Conservation (phyloP, 2,797 vertebrate genomes). For the Saxicola maurus region DNA sequence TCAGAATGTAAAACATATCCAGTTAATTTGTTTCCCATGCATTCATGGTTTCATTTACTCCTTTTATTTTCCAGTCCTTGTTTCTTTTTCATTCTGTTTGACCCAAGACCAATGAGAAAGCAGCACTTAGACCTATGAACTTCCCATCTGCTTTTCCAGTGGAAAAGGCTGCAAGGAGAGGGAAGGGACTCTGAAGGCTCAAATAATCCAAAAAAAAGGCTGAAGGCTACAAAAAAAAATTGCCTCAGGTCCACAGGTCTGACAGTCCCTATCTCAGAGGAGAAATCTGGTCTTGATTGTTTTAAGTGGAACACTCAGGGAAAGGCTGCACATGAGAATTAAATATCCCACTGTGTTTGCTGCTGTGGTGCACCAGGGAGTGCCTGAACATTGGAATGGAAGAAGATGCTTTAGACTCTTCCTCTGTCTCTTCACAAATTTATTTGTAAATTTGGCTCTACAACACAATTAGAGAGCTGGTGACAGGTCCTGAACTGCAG, state of each 20-base stretch:
- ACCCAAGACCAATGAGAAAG: constrained; percentile 22
- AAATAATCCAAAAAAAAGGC: not conserved
- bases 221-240: not conserved
- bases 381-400: not conserved
- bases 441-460: not conserved
- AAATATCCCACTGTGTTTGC: not conserved
- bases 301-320: not conserved
- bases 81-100: constrained; percentile 44
- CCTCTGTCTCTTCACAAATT: not conserved
- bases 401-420: not conserved
- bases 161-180: not conserved
- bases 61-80: constrained; percentile 36
- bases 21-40: constrained; percentile 59
- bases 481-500: not conserved
- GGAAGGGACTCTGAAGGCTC: not conserved
- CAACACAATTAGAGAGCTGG: not conserved
- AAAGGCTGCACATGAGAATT: not conserved
- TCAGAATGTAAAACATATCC: constrained; percentile 49
- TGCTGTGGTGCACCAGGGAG: not conserved
- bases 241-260: not conserved
- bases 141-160: not conserved
- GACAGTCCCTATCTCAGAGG: not conserved
- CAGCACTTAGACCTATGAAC: constrained; percentile 29
- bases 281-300: not conserved
- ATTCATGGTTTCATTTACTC: constrained; percentile 55